Percentiles rank a stretch among this genome's conserved stretches.
These are phyloP conservation scores for Siniperca knerii DNA, from an alignment of 2,113 vertebrate genomes.

Conservation along the genomic window DNA sequence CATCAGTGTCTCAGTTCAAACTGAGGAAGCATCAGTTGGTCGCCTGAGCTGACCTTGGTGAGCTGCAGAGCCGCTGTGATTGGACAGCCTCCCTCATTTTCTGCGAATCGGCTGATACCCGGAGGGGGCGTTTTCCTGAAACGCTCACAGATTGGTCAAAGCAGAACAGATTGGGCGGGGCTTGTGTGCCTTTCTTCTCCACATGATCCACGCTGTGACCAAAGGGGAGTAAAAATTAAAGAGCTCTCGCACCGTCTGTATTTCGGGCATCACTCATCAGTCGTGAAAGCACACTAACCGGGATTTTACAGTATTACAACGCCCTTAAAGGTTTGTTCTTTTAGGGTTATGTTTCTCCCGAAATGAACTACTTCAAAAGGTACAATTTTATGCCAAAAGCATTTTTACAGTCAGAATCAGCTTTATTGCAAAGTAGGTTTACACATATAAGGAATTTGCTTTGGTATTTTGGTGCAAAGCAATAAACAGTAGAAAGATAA, in stretches of 20 bases:
- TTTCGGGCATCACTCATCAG: background rate
- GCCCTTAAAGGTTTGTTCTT: too few species aligned
- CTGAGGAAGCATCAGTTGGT: background rate
- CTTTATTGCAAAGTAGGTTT: too few species aligned
- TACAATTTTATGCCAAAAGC: too few species aligned
- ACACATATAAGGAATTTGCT: too few species aligned
- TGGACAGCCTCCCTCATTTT: background rate
- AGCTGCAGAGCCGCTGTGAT: conserved; percentile 24
- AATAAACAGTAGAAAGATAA: too few species aligned
- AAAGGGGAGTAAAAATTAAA: background rate
- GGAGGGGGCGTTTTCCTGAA: conserved; percentile 30
- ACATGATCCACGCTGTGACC: background rate
- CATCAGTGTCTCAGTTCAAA: background rate
- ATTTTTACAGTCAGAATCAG: too few species aligned
- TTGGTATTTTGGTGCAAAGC: too few species aligned
- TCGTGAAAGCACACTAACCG: too few species aligned
- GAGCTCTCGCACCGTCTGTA: background rate
- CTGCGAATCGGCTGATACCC: background rate
- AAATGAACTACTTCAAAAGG: too few species aligned
- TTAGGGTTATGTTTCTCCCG: too few species aligned
- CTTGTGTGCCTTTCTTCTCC: fast-evolving
- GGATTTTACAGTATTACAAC: too few species aligned
- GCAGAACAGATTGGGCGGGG: background rate
- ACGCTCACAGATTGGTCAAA: conserved; percentile 32
- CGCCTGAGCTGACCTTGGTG: conserved; percentile 45